These are phyloP conservation scores for Penaeus indicus DNA, from an alignment of 1,140 invertebrate species.

Conservation along the genomic window DNA sequence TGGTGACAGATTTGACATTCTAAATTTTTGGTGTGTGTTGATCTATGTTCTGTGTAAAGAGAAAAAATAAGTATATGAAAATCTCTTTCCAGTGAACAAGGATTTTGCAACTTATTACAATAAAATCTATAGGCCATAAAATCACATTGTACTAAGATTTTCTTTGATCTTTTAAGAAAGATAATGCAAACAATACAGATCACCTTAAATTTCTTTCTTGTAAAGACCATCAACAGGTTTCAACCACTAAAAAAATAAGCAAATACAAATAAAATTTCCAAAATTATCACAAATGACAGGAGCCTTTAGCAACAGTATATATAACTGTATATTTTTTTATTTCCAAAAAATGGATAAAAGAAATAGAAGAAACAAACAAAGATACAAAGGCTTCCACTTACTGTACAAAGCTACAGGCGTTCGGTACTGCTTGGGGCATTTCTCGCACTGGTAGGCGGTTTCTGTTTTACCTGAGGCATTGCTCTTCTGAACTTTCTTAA, in stretches of 20 bases:
- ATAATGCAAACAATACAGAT: too few relatives aligned
- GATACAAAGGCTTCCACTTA: not conserved
- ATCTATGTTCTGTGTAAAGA: slow-evolving; percentile 34
- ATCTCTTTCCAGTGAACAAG: not conserved
- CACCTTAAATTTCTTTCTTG: too few relatives aligned
- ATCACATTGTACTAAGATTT: too few relatives aligned
- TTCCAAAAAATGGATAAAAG: not conserved
- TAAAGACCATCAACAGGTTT: too few relatives aligned
- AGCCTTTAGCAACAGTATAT: too few relatives aligned
- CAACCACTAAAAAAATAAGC: too few relatives aligned
- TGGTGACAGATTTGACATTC: slow-evolving; percentile 48
- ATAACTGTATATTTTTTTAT: not conserved
- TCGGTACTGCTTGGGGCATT: slow-evolving; percentile 45
- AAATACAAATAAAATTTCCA: too few relatives aligned
- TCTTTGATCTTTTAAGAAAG: too few relatives aligned
- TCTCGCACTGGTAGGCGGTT: slow-evolving; percentile 45
- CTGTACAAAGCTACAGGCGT: slow-evolving; percentile 46
- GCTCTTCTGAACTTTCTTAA: slow-evolving; percentile 41
- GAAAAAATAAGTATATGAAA: not conserved
- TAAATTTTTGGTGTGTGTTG: slow-evolving; percentile 44
- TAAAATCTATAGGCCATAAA: too few relatives aligned
- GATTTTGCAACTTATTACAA: not conserved
- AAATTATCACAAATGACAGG: too few relatives aligned
- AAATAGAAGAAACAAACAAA: not conserved
- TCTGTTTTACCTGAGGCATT: slow-evolving; percentile 36